These are phyloP conservation scores for Madoqua kirkii DNA, from an alignment of 2,113 vertebrate genomes.

Conservation along the genomic window DNA sequence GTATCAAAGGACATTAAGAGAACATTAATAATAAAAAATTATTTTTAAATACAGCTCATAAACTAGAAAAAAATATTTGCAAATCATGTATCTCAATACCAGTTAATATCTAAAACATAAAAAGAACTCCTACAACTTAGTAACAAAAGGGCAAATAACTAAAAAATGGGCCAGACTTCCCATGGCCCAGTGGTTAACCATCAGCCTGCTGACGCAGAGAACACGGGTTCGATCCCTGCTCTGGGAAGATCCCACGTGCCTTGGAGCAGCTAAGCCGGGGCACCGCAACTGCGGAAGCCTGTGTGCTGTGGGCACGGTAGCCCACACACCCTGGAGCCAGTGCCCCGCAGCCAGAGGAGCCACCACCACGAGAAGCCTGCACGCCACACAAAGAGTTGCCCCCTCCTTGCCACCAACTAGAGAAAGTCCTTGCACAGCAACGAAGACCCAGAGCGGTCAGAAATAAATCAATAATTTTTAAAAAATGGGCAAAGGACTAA, in stretches of 20 bases:
- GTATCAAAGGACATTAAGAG: neutral
- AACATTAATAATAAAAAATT: neutral
- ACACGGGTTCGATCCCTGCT: neutral
- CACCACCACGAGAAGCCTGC: neutral
- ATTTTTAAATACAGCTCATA: neutral
- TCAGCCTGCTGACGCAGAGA: neutral
- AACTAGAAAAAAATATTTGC: neutral
- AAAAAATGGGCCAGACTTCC: neutral
- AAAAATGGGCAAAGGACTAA: neutral
- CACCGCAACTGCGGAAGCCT: neutral
- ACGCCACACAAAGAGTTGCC: neutral
- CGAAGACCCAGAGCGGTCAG: neutral
- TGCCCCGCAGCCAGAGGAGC: neutral
- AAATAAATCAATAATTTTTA: neutral
- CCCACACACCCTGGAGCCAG: accelerated
- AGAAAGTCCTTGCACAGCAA: neutral
- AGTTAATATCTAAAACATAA: neutral
- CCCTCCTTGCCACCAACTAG: neutral
- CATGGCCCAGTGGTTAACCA: neutral
- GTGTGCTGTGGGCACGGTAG: accelerated
- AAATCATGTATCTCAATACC: neutral
- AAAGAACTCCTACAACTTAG: neutral
- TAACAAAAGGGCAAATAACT: neutral
- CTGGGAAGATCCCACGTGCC: neutral
- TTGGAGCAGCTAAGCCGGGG: neutral